Base-by-base conservation (phyloP, 2,888 invertebrate species). In the Eugnorisma glareosa region DNA sequence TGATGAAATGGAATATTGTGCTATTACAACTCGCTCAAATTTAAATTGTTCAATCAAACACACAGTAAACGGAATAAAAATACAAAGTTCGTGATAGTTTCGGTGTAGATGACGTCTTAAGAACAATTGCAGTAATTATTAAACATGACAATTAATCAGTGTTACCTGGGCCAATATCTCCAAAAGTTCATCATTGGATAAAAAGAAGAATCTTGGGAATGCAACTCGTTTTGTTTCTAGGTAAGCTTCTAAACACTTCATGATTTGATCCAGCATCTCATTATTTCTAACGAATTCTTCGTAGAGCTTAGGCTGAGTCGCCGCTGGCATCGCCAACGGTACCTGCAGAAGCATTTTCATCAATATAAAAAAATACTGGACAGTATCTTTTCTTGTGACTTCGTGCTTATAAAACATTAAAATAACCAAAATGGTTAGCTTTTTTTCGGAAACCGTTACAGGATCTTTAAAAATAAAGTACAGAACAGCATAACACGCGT, bases 161-260 rank as follows among this genome's bases (percentile, higher is more conserved):
- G 2, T 77, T 93, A 98, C 98, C 97, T 99, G 99, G 0, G 99
- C 99, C 79, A 99, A 95, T 87, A 99, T 99, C 93, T 99, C 99
- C 83, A 99, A 95, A 28, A 99, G 95, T 91, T 99, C 99, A 89
- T 99, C 99, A 91, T 99, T 99, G 1, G 99, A 99, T 77, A 99
- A 94, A 93, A 99, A 99, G 93, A 99, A 99, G 94, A 99, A 99
- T 83, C 99, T 95, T 21, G 99, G 98, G 93, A 99, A 99, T 0
- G 98, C 98, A 18, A 98, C 98, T 63, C 99, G 97, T 92, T 99
- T 99, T 0, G 98, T 98, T 94, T 99, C 99, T 75, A 99, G 95
- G 92, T 99, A 99, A 0, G 98, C 98, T 92, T 99, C 99, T 48
- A 99, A 96, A 88, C 99, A 99, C 91, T 99, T 98, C 97, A 98